Evolutionary conservation across 1,140 invertebrate genomes (phyloP).

Genomic region (Pachyrhynchus sulphureomaculatus): DNA sequence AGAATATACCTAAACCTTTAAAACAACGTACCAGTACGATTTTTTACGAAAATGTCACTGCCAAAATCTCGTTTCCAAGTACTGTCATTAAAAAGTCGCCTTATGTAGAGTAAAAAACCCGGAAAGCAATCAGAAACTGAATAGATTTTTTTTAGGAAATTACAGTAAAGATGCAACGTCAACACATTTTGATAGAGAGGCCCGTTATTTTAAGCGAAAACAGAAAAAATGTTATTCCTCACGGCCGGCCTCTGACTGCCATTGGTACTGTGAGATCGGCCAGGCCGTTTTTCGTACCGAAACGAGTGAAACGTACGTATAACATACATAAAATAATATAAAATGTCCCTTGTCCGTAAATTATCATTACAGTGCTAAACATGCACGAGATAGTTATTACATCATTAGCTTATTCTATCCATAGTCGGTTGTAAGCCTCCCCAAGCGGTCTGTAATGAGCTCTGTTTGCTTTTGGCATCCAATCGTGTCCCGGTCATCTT

Average conservation of each 20-base stretch:
- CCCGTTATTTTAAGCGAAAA: conserved; percentile 11
- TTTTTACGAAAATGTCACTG: too few relatives aligned
- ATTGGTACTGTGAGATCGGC: background rate
- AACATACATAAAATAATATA: too few relatives aligned
- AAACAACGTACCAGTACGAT: too few relatives aligned
- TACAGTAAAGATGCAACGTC: background rate
- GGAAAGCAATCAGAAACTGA: background rate
- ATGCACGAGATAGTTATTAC: too few relatives aligned
- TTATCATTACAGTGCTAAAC: too few relatives aligned
- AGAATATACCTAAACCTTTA: too few relatives aligned
- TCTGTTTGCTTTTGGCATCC: too few relatives aligned
- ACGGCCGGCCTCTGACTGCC: background rate
- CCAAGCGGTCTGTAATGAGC: too few relatives aligned
- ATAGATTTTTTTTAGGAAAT: conserved; percentile 3
- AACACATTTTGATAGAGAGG: background rate
- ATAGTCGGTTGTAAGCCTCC: too few relatives aligned
- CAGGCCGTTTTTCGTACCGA: background rate
- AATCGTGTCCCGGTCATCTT: too few relatives aligned
- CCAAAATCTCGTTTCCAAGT: conserved; percentile 8
- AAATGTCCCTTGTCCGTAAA: too few relatives aligned
- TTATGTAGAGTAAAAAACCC: conserved; percentile 5
- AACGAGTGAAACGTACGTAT: background rate
- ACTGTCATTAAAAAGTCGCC: background rate
- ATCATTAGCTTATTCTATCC: too few relatives aligned
- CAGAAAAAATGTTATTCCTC: background rate